These are phyloP conservation scores for Euproctis similis DNA, from an alignment of 2,888 invertebrate genomes.

Conservation along the genomic window DNA sequence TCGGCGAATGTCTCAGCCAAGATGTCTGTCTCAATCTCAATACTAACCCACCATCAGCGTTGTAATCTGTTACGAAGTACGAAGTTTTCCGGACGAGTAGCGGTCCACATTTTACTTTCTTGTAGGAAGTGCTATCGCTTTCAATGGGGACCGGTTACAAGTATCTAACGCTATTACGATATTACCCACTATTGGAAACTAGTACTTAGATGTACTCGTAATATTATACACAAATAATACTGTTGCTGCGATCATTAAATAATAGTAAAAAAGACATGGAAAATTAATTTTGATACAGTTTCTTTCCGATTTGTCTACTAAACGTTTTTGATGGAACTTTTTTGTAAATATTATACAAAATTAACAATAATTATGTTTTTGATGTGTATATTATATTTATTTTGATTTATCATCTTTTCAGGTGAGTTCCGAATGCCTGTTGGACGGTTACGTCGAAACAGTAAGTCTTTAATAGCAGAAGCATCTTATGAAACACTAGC, in stretches of 20 bases:
- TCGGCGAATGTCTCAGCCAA: constrained; percentile 2
- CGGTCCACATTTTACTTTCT: constrained; percentile 68
- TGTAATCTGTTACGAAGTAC: constrained; percentile 20
- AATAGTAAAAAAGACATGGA: too few species aligned
- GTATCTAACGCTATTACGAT: constrained; percentile 37
- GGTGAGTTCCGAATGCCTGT: constrained; percentile 52
- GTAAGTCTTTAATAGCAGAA: too few species aligned
- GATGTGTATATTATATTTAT: constrained; percentile 5
- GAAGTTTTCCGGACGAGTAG: constrained; percentile 56
- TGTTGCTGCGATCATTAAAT: not conserved
- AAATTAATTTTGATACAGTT: not conserved
- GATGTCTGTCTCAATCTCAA: too few species aligned
- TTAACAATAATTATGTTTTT: too few species aligned
- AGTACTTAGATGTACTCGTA: constrained; percentile 9
- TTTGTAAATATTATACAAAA: too few species aligned
- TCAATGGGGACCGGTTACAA: constrained; percentile 67
- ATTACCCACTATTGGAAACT: too few species aligned
- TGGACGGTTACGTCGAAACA: too few species aligned
- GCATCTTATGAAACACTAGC: too few species aligned
- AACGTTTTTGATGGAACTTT: too few species aligned
- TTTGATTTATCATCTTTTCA: constrained; percentile 34
- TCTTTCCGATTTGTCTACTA: not conserved
- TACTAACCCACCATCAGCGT: too few species aligned
- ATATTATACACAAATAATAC: constrained; percentile 8
- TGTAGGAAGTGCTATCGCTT: constrained; percentile 74